These are phyloP conservation scores for Botia almorhae DNA, from an alignment of 2,797 vertebrate species.

Conservation along the genomic window DNA sequence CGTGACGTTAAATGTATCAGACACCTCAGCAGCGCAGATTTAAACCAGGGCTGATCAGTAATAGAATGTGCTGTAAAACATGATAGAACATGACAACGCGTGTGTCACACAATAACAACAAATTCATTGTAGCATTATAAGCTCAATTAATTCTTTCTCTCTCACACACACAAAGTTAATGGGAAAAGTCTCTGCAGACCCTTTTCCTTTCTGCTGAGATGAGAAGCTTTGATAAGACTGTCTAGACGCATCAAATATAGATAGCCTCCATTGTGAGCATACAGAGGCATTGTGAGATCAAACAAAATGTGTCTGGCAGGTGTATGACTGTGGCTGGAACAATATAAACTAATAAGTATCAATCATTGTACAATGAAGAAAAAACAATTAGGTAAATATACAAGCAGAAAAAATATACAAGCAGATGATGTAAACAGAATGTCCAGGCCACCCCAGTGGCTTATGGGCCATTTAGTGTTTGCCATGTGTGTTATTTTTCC, in stretches of 20 bases:
- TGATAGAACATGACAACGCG: neutral
- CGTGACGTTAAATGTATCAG: too few species aligned
- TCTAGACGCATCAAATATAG: constrained; percentile 55
- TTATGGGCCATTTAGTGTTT: constrained; percentile 4
- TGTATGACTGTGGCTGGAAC: constrained; percentile 28
- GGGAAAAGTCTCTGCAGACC: constrained; percentile 1
- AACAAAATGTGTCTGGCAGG: constrained; percentile 53
- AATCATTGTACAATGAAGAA: constrained; percentile 21
- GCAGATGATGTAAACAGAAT: constrained; percentile 23
- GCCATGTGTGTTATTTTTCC: constrained; percentile 45
- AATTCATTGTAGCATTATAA: neutral
- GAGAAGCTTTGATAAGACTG: constrained; percentile 45
- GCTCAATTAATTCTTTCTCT: constrained; percentile 6
- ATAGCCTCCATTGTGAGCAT: constrained; percentile 41
- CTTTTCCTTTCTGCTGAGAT: constrained; percentile 44
- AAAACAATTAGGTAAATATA: constrained; percentile 34
- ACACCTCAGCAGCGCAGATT: neutral
- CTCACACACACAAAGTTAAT: constrained; percentile 17
- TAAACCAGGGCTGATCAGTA: neutral
- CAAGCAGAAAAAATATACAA: too few species aligned
- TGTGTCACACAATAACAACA: constrained; percentile 6
- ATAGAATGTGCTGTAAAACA: constrained; percentile 1
- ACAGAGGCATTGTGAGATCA: constrained; percentile 47
- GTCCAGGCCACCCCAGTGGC: constrained; percentile 19
- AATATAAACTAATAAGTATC: constrained; percentile 19